These are phyloP conservation scores for Ceramica pisi DNA, from an alignment of 2,888 invertebrate genomes.

Conservation along the genomic window DNA sequence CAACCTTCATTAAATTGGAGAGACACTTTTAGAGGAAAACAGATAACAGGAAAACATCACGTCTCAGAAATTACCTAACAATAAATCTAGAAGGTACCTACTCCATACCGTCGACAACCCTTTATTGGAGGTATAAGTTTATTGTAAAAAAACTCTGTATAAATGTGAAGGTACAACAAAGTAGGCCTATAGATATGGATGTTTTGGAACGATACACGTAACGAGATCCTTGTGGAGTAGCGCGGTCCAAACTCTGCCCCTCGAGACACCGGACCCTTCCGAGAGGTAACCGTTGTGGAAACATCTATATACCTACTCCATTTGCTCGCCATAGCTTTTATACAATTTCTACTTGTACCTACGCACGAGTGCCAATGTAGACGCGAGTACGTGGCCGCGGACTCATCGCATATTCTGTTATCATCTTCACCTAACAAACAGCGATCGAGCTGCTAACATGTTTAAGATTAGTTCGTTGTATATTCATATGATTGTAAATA, in stretches of 20 bases:
- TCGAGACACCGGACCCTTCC: slow-evolving; percentile 73
- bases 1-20: slow-evolving; percentile 29
- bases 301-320: slow-evolving; percentile 74
- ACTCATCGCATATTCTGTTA: slow-evolving; percentile 66
- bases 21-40: slow-evolving; percentile 12
- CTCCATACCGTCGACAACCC: slow-evolving; percentile 6
- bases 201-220: slow-evolving; percentile 67
- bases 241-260: slow-evolving; percentile 67
- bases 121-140: slow-evolving; percentile 23
- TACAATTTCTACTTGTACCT: slow-evolving; percentile 69
- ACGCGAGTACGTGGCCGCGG: slow-evolving; percentile 64
- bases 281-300: slow-evolving; percentile 69
- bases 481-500: slow-evolving; percentile 53
- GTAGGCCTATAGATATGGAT: slow-evolving; percentile 30
- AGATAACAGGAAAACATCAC: slow-evolving; percentile 11
- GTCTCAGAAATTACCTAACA: slow-evolving; percentile 2
- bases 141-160: slow-evolving; percentile 31
- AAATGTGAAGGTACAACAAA: slow-evolving; percentile 38
- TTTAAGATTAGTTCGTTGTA: slow-evolving; percentile 14
- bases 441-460: slow-evolving; percentile 28
- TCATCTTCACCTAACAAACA: slow-evolving; percentile 58
- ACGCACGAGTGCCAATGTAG: slow-evolving; percentile 71
- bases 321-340: slow-evolving; percentile 76
- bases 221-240: slow-evolving; percentile 70
- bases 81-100: slow-evolving; percentile 8